Base-by-base conservation (phyloP, 2,797 vertebrate genomes). In the Paguma larvata region DNA sequence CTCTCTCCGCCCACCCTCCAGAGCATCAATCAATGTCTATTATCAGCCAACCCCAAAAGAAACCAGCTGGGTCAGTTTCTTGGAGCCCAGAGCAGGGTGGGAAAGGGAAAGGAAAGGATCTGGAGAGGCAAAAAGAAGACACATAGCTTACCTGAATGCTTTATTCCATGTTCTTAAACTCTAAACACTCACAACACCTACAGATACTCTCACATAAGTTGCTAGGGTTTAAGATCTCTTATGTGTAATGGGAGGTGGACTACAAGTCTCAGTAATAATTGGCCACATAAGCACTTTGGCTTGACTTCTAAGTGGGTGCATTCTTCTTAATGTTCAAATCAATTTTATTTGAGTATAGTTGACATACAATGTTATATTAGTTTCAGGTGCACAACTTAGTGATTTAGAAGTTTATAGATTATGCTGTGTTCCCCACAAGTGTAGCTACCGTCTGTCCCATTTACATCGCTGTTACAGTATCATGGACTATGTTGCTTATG, bases 111-210 rank as follows among this genome's bases (percentile, higher is more conserved):
- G 79, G 14, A 59, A 27, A 91, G 2, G 41, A 70, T 68, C 59
- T 62, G 14, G 27, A 95, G 13, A 93, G 89, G 68, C 73, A 68
- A 44, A 85, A 95, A 95, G 56, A 89, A 89, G 65, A 73, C 27
- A 19, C 23, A 0, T 18, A 73, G 38, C 62, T 32, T 59, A 19
- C 27, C 63, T 46, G n/a, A 85, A 21, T 51, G 32, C 51, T 85
- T 34, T 8, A 70, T 67, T 93, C 48, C 30, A 10, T 93, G 13
- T 63, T 78, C 73, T 93, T 63, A 83, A 96, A 88, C 77, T 82
- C 21, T 73, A 65, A 78, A 73, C 46, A 75, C 48, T 85, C 16
- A 62, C 30, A 72, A 16, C 3, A 6, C 23, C 0, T 56, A 15
- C 68, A 46, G 23, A 65, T 41, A 27, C 21, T 70, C 79, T 84